Evolutionary conservation across 2,888 invertebrate species (phyloP), one percentile per base, ranked within the genome.

Genomic region (Philaethria dido): DNA sequence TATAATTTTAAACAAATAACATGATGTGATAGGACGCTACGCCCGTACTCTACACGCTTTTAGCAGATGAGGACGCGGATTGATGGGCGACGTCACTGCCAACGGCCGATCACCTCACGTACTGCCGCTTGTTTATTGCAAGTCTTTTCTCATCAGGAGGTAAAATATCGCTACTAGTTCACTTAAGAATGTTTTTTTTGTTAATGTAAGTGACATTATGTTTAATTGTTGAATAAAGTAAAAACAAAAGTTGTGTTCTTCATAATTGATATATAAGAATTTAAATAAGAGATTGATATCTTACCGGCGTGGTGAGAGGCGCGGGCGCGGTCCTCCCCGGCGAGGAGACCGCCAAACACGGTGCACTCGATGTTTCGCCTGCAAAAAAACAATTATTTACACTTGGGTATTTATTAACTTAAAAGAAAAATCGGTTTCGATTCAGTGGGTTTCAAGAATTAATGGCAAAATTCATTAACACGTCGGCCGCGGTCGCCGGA

Each of bases 291-390:
- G 1, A 29, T 29, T 50, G n/a, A 50, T 1, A 16, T 4, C 20
- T 67, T 25, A 88, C 89, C 71, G 87, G 84, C 14, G 88, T 80
- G 70, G 85, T 65, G 57, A 86, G 81, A 14, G 89, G 83, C 78
- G 86, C 83, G 62, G 88, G 86, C 70, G 81, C 81, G 0, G 84
- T 62, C 44, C 89, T 80, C 36, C 79, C 80, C 8, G 88, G 85
- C 25, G 88, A 86, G 60, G 86, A 72, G 69, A 74, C 85, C 3
- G 84, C 70, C 64, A 84, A 74, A 72, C 83, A 80, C 50, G 86
- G 82, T 62, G 87, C 88, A 72, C 82, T 83, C 69, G 80, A 73
- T 66, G 84, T 79, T 52, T 86, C 87, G 65, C 86, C 87, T 87
- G 83, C 13, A 70, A 73, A 65, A 67, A n/a, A 47, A 48, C 13